Base-by-base conservation (phyloP, 2,888 invertebrate species). In the Tachina grossa region DNA sequence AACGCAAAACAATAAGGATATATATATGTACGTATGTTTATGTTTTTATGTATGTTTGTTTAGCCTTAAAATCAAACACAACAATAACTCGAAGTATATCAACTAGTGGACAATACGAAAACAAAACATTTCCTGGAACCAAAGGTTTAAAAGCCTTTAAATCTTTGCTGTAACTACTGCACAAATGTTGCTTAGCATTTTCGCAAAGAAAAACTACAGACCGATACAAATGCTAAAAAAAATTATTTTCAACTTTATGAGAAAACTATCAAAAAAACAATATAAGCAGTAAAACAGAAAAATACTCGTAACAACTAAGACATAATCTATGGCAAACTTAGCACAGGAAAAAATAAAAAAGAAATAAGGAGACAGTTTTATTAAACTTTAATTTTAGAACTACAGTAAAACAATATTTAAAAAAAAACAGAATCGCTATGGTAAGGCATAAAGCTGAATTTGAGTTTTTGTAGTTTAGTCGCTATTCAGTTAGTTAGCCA, bases 171-270 rank as follows among this genome's bases (percentile, higher is more conserved):
- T 39, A 45, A 31, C 31, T 31, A 31, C 41, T 11, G 10, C n/a
- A 57, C n/a, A 43, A 63, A 53, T 65, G 43, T 53, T 63, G 31
- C 9, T 68, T 68, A 66, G 31, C 31, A 31, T 31, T 31, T 31
- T 31, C 4, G 31, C 4, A 4, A 49, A n/a, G 11, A 57, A 6
- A 39, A 31, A 71, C n/a, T 39, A 22, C 9, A 57, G 45, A 47
- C 16, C 6, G n/a, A 63, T 43, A 43, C 39, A 74, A 74, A 53
- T 55, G 43, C 11, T 31, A 16, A 10, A 65, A n/a, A 63, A 65
- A 65, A 55, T 45, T 65, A 19, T 39, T 66, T 55, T 41, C 66
- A 66, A 49, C 59, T 77, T 66, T 68, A 77, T 49, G 47, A 68
- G 19, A 13, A 59, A 68, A 68, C 59, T 68, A 57, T 41, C 57